phyloP scores from a whole-genome alignment of 2,888 invertebrate genomes.

The Parochlus steinenii region DNA sequence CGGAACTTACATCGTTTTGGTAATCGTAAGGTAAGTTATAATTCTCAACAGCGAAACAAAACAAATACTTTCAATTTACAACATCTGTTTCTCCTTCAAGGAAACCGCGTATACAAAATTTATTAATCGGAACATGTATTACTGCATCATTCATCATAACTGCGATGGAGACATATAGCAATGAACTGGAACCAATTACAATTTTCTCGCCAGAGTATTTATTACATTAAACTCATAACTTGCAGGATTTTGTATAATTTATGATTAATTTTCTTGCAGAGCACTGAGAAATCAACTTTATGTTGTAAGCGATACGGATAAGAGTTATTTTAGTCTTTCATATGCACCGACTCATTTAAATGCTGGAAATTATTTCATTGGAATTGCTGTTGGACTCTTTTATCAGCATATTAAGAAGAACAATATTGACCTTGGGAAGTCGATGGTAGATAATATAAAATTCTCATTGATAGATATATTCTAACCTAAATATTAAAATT shows the following conservation, averaged over 20 bases:
- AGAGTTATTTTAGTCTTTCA: constrained; percentile 3
- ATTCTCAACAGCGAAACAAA: background rate
- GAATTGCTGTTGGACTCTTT: constrained; percentile 5
- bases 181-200: constrained; percentile 7
- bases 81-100: constrained; percentile 1
- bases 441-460: no score
- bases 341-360: constrained; percentile 5
- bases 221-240: background rate
- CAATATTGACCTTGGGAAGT: no score
- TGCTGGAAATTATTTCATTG: constrained; percentile 9
- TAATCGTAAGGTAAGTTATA: background rate
- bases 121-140: constrained; percentile 16
- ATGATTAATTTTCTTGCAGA: background rate
- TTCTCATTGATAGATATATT: no score
- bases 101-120: constrained; percentile 17
- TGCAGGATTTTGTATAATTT: background rate
- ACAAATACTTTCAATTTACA: background rate
- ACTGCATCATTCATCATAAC: constrained; percentile 17
- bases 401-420: constrained; percentile 5
- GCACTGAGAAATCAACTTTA: constrained; percentile 5
- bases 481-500: background rate
- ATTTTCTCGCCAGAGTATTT: constrained; percentile 6
- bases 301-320: background rate
- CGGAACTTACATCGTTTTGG: constrained; percentile 1
- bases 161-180: constrained; percentile 28